Conservation (phyloP, 2,888 invertebrate genomes). For the Timema cristinae region DNA sequence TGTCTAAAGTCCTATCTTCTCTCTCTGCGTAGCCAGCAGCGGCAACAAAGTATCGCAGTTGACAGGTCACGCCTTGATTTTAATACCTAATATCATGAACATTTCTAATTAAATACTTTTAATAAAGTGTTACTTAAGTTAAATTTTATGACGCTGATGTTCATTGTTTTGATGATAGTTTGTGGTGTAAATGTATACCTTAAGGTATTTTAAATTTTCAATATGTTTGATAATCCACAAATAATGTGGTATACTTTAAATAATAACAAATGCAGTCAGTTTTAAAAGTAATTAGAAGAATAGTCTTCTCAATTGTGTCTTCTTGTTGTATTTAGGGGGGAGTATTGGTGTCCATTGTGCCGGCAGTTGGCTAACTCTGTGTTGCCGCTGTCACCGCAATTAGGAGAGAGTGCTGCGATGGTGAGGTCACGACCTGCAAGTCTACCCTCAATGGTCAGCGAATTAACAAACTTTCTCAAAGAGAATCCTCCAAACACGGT, state of each 20-base stretch:
- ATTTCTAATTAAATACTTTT: no score
- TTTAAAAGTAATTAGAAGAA: not conserved
- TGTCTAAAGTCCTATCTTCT: slow-evolving; percentile 89
- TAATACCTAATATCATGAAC: no score
- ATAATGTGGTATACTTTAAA: no score
- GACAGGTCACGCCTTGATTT: slow-evolving; percentile 49
- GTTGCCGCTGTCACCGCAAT: slow-evolving; percentile 72
- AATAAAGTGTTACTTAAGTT: no score
- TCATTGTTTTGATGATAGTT: no score
- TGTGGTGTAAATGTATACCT: not conserved
- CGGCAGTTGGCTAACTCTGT: slow-evolving; percentile 88
- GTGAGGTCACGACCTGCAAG: slow-evolving; percentile 54
- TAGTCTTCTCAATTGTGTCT: slow-evolving; percentile 18
- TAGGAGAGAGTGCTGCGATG: slow-evolving; percentile 62
- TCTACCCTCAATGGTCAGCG: slow-evolving; percentile 40
- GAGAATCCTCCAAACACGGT: slow-evolving; percentile 64
- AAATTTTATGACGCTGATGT: no score
- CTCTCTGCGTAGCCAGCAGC: slow-evolving; percentile 73
- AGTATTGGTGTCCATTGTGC: slow-evolving; percentile 94
- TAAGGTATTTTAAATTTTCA: not conserved
- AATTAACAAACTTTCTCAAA: slow-evolving; percentile 51
- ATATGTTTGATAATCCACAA: no score
- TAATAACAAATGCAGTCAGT: no score
- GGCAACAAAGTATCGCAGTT: slow-evolving; percentile 66
- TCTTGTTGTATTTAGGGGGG: slow-evolving; percentile 55